Base-by-base conservation (phyloP, 2,888 invertebrate genomes). In the Trichopoda pennipes region DNA sequence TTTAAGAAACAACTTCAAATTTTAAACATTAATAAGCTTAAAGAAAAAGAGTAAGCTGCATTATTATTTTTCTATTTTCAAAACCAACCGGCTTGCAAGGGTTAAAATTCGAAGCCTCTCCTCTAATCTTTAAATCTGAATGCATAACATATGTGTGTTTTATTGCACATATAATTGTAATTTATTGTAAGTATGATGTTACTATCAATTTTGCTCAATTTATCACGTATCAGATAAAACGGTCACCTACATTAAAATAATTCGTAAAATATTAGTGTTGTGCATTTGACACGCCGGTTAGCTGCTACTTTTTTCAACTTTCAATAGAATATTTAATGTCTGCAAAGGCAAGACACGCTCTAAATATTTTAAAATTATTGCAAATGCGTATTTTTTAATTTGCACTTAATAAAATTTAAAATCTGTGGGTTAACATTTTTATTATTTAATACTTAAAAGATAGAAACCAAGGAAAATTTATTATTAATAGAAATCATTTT, bases 121-220 rank as follows among this genome's bases (percentile, higher is more conserved):
- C 38, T 19, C 3, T 53, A 21, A 60, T 70, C 42, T 70, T 51
- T 32, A 14, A 2, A 23, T 58, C 42, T 23, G 6, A 21, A 47
- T 63, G 14, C 42, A 72, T 55, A 60, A 60, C 19, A 49, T 60
- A 56, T 38, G 17, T 58, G 44, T 75, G 70, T 60, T 75, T 78
- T 75, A 81, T 78, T 75, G 74, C 42, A 55, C 60, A 66, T 53
- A 55, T 70, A 81, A 78, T 74, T 70, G 74, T 70, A 70, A 81
- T 81, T 81, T 81, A 81, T 81, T 53, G 74, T 53, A 53, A 64
- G 53, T 74, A 42, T 74, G 64, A 81, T 81, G 81, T 75, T 78
- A 47, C 69, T 66, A 74, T 53, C 78, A 75, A 78, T 81, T 82
- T 74, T 60, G 60, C 60, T 58, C 56, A 81, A 56, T 73, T 77